Conservation (phyloP, 2,888 invertebrate species). For the Amiota mariae region DNA sequence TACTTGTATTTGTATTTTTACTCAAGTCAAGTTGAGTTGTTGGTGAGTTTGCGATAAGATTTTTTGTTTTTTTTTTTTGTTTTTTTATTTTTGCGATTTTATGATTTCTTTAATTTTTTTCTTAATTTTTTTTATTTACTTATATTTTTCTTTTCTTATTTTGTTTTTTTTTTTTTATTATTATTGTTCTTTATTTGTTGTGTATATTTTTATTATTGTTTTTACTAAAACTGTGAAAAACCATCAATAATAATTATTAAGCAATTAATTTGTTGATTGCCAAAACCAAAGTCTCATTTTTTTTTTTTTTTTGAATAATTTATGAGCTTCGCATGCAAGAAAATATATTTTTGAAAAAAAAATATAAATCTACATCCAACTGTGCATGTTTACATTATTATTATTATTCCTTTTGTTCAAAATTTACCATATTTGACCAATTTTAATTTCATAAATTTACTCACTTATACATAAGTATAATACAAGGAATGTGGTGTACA, state of each 20-base stretch:
- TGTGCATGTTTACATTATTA: not conserved
- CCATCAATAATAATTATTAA: constrained; percentile 46
- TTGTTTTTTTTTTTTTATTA: not conserved
- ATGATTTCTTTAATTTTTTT: not conserved
- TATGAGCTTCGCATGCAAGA: no score
- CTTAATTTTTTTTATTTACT: not conserved
- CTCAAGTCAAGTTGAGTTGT: not conserved
- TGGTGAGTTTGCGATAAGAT: constrained; percentile 20
- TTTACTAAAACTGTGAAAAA: constrained; percentile 38
- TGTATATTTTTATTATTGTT: constrained; percentile 26
- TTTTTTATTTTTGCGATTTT: not conserved
- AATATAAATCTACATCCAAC: no score
- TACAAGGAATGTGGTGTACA: no score
- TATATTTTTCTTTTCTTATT: not conserved
- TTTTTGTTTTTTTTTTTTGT: not conserved
- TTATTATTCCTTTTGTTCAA: not conserved
- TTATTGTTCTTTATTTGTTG: not conserved
- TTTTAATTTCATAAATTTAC: not conserved
- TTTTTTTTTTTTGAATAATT: constrained; percentile 1
- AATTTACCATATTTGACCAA: not conserved
- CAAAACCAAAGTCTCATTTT: constrained; percentile 35
- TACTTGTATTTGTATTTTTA: not conserved
- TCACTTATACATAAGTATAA: not conserved
- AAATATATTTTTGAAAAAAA: no score
- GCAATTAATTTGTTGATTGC: constrained; percentile 53